Conservation (phyloP, 2,113 vertebrate species). For the Cyprinus carpio region DNA sequence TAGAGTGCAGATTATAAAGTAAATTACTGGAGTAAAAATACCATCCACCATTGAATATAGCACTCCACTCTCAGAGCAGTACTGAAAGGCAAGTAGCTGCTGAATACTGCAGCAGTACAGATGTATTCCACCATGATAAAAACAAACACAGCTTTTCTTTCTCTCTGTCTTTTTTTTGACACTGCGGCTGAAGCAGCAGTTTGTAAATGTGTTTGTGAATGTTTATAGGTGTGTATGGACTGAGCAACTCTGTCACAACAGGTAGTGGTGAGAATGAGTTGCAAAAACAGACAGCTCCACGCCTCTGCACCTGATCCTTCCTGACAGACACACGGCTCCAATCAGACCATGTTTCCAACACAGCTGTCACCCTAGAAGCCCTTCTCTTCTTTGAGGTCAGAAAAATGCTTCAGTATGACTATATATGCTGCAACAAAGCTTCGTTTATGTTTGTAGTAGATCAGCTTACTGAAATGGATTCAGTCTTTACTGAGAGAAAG, state of each 20-base stretch:
- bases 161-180: background rate
- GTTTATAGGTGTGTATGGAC: slow-evolving; percentile 24
- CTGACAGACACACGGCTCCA: slow-evolving; percentile 28
- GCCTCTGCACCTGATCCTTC: slow-evolving; percentile 6
- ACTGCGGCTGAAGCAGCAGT: background rate
- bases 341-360: slow-evolving; percentile 26
- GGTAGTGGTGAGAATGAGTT: slow-evolving; percentile 14
- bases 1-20: background rate
- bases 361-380: slow-evolving; percentile 26
- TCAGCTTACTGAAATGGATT: background rate
- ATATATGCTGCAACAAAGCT: background rate
- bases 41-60: background rate
- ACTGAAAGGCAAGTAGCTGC: background rate
- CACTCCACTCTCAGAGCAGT: background rate
- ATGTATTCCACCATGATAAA: background rate
- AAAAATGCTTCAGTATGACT: background rate
- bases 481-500: background rate
- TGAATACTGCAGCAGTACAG: slow-evolving; percentile 16
- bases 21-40: background rate
- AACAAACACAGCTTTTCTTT: background rate
- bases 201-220: slow-evolving; percentile 26
- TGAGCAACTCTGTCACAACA: slow-evolving; percentile 19
- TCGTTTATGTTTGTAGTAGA: background rate
- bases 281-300: slow-evolving; percentile 25
- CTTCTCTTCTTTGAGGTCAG: slow-evolving; percentile 10